Percentiles rank a stretch among this genome's conserved stretches.
These are phyloP conservation scores for Sebastes elongatus DNA, from an alignment of 2,797 vertebrate species.

Conservation along the genomic window DNA sequence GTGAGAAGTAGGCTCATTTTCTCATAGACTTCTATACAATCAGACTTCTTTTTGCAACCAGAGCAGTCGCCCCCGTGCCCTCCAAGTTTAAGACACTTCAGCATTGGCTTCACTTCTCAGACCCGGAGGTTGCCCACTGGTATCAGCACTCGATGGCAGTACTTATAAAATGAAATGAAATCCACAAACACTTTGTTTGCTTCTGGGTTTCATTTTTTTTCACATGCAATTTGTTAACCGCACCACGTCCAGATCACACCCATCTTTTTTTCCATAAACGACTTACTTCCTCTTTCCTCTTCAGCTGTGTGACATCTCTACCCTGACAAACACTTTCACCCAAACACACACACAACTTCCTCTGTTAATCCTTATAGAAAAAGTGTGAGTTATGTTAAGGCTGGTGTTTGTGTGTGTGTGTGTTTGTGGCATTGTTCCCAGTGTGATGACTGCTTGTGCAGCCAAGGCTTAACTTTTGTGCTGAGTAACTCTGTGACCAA, in stretches of 20 bases:
- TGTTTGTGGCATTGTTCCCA: conserved; percentile 45
- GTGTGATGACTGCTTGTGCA: conserved; percentile 48
- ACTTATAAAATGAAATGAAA: not conserved
- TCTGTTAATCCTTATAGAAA: conserved; percentile 48
- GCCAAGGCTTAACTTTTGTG: conserved; percentile 65
- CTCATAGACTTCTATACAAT: no score
- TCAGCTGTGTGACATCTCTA: conserved; percentile 17
- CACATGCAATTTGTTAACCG: not conserved
- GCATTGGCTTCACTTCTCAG: no score
- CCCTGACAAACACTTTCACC: not conserved
- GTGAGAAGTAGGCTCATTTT: no score
- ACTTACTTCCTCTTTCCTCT: conserved; percentile 56
- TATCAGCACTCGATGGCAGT: not conserved
- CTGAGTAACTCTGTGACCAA: conserved; percentile 58
- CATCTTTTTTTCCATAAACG: conserved; percentile 40
- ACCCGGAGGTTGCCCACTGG: no score
- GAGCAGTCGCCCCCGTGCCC: no score
- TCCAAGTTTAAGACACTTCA: no score
- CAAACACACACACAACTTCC: not conserved
- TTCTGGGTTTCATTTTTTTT: not conserved
- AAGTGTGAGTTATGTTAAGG: conserved; percentile 39
- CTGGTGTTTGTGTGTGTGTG: not conserved
- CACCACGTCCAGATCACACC: conserved; percentile 26
- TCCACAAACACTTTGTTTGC: not conserved
- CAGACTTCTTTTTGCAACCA: no score